Percentiles rank a stretch among this genome's conserved stretches.
These are phyloP conservation scores for Syritta pipiens DNA, from an alignment of 2,888 invertebrate genomes.

Conservation along the genomic window DNA sequence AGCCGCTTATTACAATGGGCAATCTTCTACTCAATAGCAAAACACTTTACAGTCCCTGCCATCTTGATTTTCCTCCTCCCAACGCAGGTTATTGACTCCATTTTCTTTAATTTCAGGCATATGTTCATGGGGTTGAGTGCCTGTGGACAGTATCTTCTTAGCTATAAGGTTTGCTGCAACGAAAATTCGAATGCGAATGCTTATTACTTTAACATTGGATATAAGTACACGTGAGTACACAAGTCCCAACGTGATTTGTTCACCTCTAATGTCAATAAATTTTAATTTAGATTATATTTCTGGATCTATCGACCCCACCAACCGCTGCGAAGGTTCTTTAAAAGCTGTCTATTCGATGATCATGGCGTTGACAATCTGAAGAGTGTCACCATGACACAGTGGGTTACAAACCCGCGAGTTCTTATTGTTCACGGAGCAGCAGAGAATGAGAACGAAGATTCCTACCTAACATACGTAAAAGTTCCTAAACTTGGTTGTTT, in stretches of 20 bases:
- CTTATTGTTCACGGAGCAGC: conserved; percentile 82
- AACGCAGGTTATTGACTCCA: no score
- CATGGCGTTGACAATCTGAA: conserved; percentile 83
- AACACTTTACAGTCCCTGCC: neutral
- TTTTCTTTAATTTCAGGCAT: conserved; percentile 82
- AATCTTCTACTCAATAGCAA: no score
- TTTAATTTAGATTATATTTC: conserved; percentile 76
- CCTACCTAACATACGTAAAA: conserved; percentile 78
- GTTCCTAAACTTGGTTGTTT: conserved; percentile 84
- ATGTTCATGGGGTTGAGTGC: conserved; percentile 97
- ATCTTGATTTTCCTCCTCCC: no score
- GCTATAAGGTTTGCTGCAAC: conserved; percentile 85
- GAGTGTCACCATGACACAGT: conserved; percentile 83
- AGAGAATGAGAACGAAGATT: conserved; percentile 78
- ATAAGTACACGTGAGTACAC: conserved; percentile 83
- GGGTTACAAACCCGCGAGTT: conserved; percentile 82
- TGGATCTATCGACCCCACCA: conserved; percentile 79
- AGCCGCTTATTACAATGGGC: no score
- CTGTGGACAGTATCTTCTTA: conserved; percentile 94
- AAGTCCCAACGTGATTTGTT: neutral
- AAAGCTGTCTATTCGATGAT: conserved; percentile 83
- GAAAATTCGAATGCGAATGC: conserved; percentile 81
- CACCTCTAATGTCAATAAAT: no score
- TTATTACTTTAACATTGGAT: conserved; percentile 82
- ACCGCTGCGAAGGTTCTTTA: conserved; percentile 79